phyloP scores from a whole-genome alignment of 2,888 invertebrate species.

The Scaptomyza parva region DNA sequence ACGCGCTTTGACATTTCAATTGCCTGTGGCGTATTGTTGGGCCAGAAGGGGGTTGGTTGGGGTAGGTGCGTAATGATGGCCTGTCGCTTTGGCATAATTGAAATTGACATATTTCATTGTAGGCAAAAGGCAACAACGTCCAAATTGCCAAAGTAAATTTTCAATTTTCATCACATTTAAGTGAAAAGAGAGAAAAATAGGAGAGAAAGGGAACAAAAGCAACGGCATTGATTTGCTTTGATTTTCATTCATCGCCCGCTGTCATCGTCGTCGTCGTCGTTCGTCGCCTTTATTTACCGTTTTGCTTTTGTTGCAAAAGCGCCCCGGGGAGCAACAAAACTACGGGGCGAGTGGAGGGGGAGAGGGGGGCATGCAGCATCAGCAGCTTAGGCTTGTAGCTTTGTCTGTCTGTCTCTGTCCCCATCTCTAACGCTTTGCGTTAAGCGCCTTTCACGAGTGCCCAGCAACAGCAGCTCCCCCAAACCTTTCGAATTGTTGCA shows the following conservation, averaged over 20 bases:
- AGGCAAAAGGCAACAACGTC: slow-evolving; percentile 50
- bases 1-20: slow-evolving; percentile 49
- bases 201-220: slow-evolving; percentile 30
- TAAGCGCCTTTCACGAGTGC: slow-evolving; percentile 44
- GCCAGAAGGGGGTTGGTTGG: neutral
- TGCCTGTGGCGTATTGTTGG: slow-evolving; percentile 56
- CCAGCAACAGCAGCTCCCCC: slow-evolving; percentile 5
- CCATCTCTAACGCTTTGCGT: slow-evolving; percentile 14
- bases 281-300: slow-evolving; percentile 72
- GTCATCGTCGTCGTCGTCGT: too few species aligned
- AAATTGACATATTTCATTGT: slow-evolving; percentile 79
- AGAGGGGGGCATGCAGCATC: slow-evolving; percentile 4
- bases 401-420: slow-evolving; percentile 40
- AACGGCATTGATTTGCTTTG: slow-evolving; percentile 75
- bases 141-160: slow-evolving; percentile 78
- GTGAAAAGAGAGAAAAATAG: too few species aligned
- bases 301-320: slow-evolving; percentile 63
- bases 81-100: slow-evolving; percentile 62
- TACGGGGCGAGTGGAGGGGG: slow-evolving; percentile 3
- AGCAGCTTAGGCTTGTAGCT: slow-evolving; percentile 59
- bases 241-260: slow-evolving; percentile 71
- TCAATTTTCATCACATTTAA: slow-evolving; percentile 71
- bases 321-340: slow-evolving; percentile 37
- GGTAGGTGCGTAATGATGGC: slow-evolving; percentile 24
- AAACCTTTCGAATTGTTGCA: slow-evolving; percentile 9